Evolutionary conservation across 2,113 vertebrate genomes (phyloP), one percentile per base, ranked within the genome.

Genomic region (Ptyas mucosa): DNA sequence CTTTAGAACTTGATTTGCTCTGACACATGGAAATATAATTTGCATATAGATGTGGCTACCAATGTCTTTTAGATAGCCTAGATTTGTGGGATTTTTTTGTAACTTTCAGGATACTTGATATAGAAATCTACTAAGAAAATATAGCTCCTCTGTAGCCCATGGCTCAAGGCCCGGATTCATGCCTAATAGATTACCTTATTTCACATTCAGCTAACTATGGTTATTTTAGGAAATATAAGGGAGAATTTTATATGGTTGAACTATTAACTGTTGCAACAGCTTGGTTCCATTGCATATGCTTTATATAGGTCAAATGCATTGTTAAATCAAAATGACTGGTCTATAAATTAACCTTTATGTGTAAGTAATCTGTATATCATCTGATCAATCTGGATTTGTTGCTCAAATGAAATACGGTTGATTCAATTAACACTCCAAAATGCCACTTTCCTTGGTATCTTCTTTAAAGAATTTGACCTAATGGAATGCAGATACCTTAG

Each of bases 41-140:
- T 2, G 87, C 92, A 49, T 89, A 75, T 93, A 92, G 89, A 91
- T 93, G 93, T 92, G 39, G 49, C 91, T 88, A 94, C 90, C 93
- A 88, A 89, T 85, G 95, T 93, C 94, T 93, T 94, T 91, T 92
- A 52, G 89, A 15, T 86, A 92, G 55, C 0, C 0, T n/a, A 3
- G 87, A 90, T 87, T 85, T 0, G 0, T 43, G 21, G 64, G 1
- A 0, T 54, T 92, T 94, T 90, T 90, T 90, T 94, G 93, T 52
- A 90, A 69, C 94, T 96, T 91, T 92, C 95, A 8, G 89, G 1
- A 0, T 53, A 55, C 90, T 61, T 85, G 64, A 55, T 93, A 69
- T 9, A 75, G 95, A 39, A 93, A 93, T 39, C 49, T 0, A 0
- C 93, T 39, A 1, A 93, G 81, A 93, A 96, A 93, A 96, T 90